Evolutionary conservation across 2,113 vertebrate genomes (phyloP).

Genomic region (Pseudolaguvia tuberculata): DNA sequence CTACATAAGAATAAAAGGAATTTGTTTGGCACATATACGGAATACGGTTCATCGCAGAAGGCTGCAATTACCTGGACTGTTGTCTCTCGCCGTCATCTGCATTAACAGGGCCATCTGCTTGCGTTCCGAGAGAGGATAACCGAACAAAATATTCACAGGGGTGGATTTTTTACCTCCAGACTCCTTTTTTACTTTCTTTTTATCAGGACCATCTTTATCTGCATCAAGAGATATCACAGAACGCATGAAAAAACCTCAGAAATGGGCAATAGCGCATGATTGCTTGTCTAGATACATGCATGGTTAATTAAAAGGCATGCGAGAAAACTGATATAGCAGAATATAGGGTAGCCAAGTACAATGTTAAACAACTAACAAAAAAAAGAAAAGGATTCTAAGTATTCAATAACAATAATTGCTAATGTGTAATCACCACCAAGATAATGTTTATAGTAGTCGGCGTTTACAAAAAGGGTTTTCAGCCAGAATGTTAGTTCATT

Average conservation of each 20-base stretch:
- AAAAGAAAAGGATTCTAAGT: not conserved
- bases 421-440: not conserved
- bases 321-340: constrained; percentile 8
- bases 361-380: no score
- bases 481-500: not conserved
- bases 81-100: constrained; percentile 98
- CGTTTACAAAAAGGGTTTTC: not conserved
- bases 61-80: constrained; percentile 86
- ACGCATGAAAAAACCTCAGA: not conserved
- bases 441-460: constrained; percentile 27
- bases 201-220: constrained; percentile 98
- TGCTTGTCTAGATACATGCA: constrained; percentile 38
- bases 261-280: no score
- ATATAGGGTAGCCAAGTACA: not conserved
- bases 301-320: constrained; percentile 35
- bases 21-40: not conserved
- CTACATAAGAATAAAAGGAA: not conserved
- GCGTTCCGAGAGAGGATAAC: constrained; percentile 94
- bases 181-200: constrained; percentile 96
- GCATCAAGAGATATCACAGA: constrained; percentile 55
- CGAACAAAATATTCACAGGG: constrained; percentile 91
- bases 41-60: not conserved
- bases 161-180: constrained; percentile 86
- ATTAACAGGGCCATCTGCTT: constrained; percentile 99
- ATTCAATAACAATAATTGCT: not conserved